Percentiles rank a stretch among this genome's conserved stretches.
phyloP scores from a whole-genome alignment of 37 sponge, comb jelly and placozoan species.

The Eunapius fragilis region DNA sequence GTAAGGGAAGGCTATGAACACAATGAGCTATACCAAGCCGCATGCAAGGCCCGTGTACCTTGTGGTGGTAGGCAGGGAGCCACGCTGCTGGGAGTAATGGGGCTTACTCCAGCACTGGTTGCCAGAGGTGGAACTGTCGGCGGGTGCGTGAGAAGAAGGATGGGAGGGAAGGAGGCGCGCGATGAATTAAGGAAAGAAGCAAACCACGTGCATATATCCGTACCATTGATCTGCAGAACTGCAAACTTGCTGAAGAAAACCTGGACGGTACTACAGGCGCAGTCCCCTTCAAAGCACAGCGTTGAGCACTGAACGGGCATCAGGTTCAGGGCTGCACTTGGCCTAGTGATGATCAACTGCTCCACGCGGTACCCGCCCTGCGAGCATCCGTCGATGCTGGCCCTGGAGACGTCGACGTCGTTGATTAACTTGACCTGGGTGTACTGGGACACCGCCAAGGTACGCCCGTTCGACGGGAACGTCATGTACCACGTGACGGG shows the following conservation, averaged over 20 bases:
- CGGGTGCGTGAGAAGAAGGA: too few species aligned
- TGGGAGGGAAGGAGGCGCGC: too few species aligned
- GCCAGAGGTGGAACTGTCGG: background rate
- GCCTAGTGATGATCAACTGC: background rate
- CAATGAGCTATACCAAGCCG: too few species aligned
- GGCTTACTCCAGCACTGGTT: background rate
- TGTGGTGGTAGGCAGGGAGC: background rate
- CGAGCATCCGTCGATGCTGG: background rate
- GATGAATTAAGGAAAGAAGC: too few species aligned
- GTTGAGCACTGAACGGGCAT: background rate
- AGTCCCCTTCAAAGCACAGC: background rate
- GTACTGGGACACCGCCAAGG: background rate
- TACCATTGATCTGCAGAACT: background rate
- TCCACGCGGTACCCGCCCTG: background rate
- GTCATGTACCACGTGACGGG: background rate
- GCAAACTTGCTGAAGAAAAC: background rate
- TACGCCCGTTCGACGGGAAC: background rate
- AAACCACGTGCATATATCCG: background rate
- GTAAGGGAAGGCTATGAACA: background rate
- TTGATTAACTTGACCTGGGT: background rate
- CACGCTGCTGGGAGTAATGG: background rate
- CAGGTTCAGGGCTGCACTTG: background rate
- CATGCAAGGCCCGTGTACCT: background rate
- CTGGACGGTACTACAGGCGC: background rate
- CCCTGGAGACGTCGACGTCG: background rate